Percentiles rank a stretch among this genome's conserved stretches.
These are phyloP conservation scores for Seriola quinqueradiata DNA, from an alignment of 2,113 vertebrate species.

Conservation along the genomic window DNA sequence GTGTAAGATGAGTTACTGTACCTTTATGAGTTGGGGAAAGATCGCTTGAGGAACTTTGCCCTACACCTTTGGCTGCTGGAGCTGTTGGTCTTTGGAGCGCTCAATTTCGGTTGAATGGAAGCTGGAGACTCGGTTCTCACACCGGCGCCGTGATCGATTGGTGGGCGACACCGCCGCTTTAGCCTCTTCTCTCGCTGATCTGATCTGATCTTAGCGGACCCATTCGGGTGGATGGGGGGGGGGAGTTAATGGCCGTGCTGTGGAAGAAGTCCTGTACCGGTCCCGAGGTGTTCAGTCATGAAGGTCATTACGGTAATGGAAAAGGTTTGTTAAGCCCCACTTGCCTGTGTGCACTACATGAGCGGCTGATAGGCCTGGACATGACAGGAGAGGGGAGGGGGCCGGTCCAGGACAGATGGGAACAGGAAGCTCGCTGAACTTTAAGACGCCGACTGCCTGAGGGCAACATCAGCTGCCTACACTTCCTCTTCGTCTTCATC, in stretches of 20 bases:
- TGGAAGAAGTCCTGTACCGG: slow-evolving; percentile 26
- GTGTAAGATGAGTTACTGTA: background rate
- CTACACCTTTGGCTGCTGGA: background rate
- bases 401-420: slow-evolving; percentile 4
- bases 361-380: slow-evolving; percentile 9
- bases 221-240: background rate
- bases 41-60: background rate
- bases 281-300: slow-evolving; percentile 49
- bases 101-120: background rate
- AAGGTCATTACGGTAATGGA: slow-evolving; percentile 73
- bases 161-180: background rate
- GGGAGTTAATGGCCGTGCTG: slow-evolving; percentile 40
- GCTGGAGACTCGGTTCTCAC: background rate
- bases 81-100: background rate
- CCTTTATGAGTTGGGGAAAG: background rate
- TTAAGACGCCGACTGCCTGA: background rate
- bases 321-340: slow-evolving; percentile 70
- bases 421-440: slow-evolving; percentile 11
- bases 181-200: slow-evolving; percentile 23
- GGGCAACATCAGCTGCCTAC: background rate
- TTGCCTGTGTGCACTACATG: slow-evolving; percentile 50
- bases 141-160: slow-evolving; percentile 12
- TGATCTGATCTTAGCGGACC: slow-evolving; percentile 16
- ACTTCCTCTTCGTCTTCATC: background rate
- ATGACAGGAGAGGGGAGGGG: background rate